Evolutionary conservation across 2,113 vertebrate genomes (phyloP).

Genomic region (Excalfactoria chinensis): DNA sequence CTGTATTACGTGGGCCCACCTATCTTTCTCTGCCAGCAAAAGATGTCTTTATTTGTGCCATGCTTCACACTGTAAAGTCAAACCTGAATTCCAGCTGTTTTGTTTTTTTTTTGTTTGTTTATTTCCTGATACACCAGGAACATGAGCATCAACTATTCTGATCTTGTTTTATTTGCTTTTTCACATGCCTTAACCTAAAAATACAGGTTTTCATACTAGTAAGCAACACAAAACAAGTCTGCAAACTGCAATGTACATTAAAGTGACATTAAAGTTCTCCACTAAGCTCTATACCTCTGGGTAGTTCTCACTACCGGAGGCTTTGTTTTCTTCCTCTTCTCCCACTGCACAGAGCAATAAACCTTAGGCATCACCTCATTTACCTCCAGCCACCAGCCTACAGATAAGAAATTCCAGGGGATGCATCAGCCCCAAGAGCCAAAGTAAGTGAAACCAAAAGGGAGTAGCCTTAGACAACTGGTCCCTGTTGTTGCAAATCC

Average conservation of each 20-base stretch:
- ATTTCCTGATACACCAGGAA: not conserved
- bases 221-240: not conserved
- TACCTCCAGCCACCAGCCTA: not conserved
- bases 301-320: not conserved
- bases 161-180: not conserved
- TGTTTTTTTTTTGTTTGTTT: not conserved
- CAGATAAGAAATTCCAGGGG: slow-evolving; percentile 45
- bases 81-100: not conserved
- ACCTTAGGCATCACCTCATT: not conserved
- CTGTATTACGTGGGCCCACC: not conserved
- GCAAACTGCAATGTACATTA: not conserved
- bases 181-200: not conserved
- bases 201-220: not conserved
- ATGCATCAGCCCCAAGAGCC: not conserved
- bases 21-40: not conserved
- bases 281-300: not conserved
- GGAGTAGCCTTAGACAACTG: not conserved
- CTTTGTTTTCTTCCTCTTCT: slow-evolving; percentile 23
- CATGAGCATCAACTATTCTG: not conserved
- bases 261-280: not conserved
- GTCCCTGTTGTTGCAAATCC: slow-evolving; percentile 32
- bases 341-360: slow-evolving; percentile 37
- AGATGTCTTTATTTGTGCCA: not conserved
- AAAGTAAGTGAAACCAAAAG: slow-evolving; percentile 42
- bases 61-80: not conserved